Evolutionary conservation across 2,113 vertebrate species (phyloP).

Genomic region (Brachirus orientalis): DNA sequence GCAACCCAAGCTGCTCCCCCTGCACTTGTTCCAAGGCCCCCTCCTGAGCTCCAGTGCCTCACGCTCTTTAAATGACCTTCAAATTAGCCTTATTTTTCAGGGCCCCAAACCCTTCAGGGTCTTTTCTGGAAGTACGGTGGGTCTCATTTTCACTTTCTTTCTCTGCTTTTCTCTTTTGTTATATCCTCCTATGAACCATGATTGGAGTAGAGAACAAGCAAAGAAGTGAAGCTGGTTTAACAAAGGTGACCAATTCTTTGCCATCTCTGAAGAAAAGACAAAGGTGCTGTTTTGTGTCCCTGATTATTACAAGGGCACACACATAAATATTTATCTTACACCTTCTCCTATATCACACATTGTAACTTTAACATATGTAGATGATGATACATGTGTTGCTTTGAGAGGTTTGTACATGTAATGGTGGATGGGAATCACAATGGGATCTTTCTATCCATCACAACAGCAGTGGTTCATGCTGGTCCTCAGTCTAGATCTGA

Average conservation of each 20-base stretch:
- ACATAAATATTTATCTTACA: slow-evolving; percentile 5
- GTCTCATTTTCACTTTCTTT: slow-evolving; percentile 45
- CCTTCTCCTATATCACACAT: slow-evolving; percentile 9
- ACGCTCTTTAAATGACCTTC: slow-evolving; percentile 84
- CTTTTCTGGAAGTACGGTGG: slow-evolving; percentile 56
- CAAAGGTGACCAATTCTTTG: slow-evolving; percentile 29
- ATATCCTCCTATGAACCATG: slow-evolving; percentile 30
- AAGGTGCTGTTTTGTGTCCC: slow-evolving; percentile 30
- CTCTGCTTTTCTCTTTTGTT: slow-evolving; percentile 40
- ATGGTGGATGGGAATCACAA: slow-evolving; percentile 43
- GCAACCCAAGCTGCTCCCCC: slow-evolving; percentile 60
- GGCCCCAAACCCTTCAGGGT: slow-evolving; percentile 62
- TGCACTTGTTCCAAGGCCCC: slow-evolving; percentile 70
- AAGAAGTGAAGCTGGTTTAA: slow-evolving; percentile 3
- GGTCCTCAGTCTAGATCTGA: slow-evolving; percentile 48
- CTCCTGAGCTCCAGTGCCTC: slow-evolving; percentile 71
- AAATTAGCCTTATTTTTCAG: slow-evolving; percentile 80
- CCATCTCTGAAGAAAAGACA: slow-evolving; percentile 43
- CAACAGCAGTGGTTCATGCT: slow-evolving; percentile 51
- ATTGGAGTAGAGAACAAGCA: slow-evolving; percentile 23
- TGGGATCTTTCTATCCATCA: slow-evolving; percentile 64
- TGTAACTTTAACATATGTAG: slow-evolving; percentile 21
- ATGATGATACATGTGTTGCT: slow-evolving; percentile 38
- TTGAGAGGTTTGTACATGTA: slow-evolving; percentile 34
- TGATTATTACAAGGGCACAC: slow-evolving; percentile 18